Conservation (phyloP, 2,888 invertebrate genomes). For the Pachycephus smyrnensis region DNA sequence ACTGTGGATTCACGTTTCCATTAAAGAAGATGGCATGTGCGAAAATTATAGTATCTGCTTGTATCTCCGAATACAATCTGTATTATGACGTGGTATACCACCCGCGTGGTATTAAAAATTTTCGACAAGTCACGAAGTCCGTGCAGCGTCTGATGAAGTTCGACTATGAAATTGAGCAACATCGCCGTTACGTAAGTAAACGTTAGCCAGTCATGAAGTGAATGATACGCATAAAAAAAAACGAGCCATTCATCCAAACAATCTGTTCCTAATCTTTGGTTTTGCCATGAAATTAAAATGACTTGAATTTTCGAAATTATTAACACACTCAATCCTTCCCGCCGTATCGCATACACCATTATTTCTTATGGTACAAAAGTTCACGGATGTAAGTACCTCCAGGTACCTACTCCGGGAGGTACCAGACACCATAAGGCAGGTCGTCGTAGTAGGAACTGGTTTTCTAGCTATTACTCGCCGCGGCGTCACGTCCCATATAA, state of each 20-base stretch:
- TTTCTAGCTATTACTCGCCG: slow-evolving; percentile 50
- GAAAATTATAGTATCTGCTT: background rate
- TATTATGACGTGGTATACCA: background rate
- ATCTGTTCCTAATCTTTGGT: background rate
- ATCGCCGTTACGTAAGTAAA: background rate
- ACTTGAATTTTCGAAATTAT: background rate
- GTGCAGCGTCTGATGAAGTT: background rate
- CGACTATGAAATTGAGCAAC: background rate
- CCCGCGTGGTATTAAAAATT: background rate
- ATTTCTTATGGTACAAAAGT: background rate
- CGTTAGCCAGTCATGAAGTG: background rate
- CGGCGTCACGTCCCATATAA: slow-evolving; percentile 46
- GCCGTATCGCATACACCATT: background rate
- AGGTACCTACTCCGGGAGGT: background rate
- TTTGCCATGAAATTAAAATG: background rate
- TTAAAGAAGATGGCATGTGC: slow-evolving; percentile 20
- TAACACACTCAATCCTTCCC: background rate
- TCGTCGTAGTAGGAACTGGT: slow-evolving; percentile 41
- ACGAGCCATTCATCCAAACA: background rate
- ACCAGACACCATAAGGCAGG: background rate
- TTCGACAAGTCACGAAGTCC: background rate
- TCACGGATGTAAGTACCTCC: background rate
- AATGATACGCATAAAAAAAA: background rate
- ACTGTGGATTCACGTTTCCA: slow-evolving; percentile 38
- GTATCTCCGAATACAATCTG: background rate